Evolutionary conservation across 2,797 vertebrate species (phyloP), one percentile per base, ranked within the genome.

Genomic region (Knipowitschia caucasica): DNA sequence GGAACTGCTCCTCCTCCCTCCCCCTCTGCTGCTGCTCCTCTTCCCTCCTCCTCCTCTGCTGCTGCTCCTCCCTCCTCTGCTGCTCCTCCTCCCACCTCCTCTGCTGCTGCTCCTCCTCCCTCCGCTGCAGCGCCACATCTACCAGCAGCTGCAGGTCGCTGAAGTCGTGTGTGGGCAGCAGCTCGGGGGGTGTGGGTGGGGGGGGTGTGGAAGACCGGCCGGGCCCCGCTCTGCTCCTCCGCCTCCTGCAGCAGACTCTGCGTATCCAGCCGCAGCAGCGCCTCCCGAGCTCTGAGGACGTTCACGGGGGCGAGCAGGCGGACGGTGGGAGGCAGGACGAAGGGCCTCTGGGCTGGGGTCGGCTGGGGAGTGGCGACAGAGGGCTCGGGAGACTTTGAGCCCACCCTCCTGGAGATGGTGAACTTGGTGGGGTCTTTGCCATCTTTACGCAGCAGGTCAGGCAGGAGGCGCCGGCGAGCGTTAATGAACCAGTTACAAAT

Each of bases 401-500:
- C 89, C 1, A 93, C 92, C 0, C 94, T 93, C 12, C 94, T 92
- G n/a, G 95, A 96, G 71, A 96, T 95, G 23, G 94, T 98, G 81
- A 94, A 98, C 72, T 96, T 93, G 54, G 94, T 93, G 44, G 96
- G 95, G 75, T 98, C 95, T 81, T 96, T 94, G 44, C 96, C 97
- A 0, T 99, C 95, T 68, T 94, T 96, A 53, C 93, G 91, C 50
- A 99, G 92, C 77, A 99, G 91, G 77, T 97, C 94, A 0, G 95
- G 96, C 6, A 98, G 93, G 51, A 98, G 91, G 36, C 97, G 90
- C 12, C 97, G 89, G 1, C 97, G 87, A 1, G 95, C 96, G 0
- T 99, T 99, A 82, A 99, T 99, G 80, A 99, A 99, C 97, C 97
- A 99, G 85, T 99, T 99, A 73, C 95, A 98, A 69, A 99, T 96